Evolutionary conservation across 2,888 invertebrate genomes (phyloP).

Genomic region (Polydrusus pterygomalis): DNA sequence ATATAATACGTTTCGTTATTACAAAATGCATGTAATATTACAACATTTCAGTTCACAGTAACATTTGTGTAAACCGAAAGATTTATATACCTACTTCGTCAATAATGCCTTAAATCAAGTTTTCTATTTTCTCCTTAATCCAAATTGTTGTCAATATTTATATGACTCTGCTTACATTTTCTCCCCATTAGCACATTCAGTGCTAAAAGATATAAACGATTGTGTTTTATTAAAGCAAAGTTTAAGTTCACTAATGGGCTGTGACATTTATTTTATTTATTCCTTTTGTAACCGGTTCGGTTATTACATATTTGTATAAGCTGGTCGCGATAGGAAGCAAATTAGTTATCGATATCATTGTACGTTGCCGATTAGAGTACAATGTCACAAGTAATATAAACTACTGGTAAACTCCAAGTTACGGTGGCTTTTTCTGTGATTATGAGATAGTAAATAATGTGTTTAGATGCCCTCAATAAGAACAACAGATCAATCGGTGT

Average conservation of each 20-base stretch:
- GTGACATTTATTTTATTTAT: conserved; percentile 49
- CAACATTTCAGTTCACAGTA: no score
- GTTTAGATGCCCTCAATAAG: no score
- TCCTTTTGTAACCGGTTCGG: conserved; percentile 27
- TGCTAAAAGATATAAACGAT: conserved; percentile 32
- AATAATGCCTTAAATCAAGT: conserved; percentile 23
- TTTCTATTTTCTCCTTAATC: conserved; percentile 48
- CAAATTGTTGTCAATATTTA: conserved; percentile 38
- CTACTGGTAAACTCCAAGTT: no score
- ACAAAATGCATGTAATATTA: no score
- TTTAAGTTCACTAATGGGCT: conserved; percentile 40
- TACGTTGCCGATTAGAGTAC: neutral
- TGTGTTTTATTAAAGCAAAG: conserved; percentile 37
- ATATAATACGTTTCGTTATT: no score
- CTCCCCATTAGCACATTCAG: conserved; percentile 42
- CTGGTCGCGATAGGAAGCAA: conserved; percentile 26
- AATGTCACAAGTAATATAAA: neutral
- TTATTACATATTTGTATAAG: conserved; percentile 28
- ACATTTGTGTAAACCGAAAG: no score
- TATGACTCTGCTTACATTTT: conserved; percentile 37
- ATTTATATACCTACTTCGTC: no score
- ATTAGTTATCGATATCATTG: conserved; percentile 31
- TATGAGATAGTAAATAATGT: no score
- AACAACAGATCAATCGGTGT: no score
- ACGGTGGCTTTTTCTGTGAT: no score